A percentile compares a stretch with the other conserved stretches of the same genome.
phyloP scores from a whole-genome alignment of 2,888 invertebrate species.

The Hypomecis punctinalis region DNA sequence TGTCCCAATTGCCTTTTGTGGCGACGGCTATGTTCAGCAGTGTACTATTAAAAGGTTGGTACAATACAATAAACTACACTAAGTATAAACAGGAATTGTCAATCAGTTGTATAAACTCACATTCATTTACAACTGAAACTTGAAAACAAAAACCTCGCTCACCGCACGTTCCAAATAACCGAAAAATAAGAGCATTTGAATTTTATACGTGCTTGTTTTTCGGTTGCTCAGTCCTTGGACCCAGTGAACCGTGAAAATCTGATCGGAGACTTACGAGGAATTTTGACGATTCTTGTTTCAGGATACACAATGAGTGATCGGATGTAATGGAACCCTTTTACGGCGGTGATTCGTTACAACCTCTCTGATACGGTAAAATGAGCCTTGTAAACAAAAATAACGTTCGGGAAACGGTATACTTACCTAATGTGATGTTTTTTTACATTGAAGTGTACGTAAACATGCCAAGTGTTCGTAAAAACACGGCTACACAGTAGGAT shows the following conservation, averaged over 20 bases:
- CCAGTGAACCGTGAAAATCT: constrained; percentile 23
- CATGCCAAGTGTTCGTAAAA: constrained; percentile 9
- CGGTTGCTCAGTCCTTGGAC: constrained; percentile 9
- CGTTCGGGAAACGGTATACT: neutral
- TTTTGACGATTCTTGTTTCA: constrained; percentile 24
- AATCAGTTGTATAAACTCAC: neutral
- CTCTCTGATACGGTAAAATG: neutral
- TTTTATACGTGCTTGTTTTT: constrained; percentile 9
- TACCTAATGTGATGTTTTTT: constrained; percentile 5
- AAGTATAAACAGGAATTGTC: too few relatives aligned
- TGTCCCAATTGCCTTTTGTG: too few relatives aligned
- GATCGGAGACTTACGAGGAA: constrained; percentile 20
- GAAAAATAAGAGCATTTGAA: constrained; percentile 6
- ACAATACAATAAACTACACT: too few relatives aligned
- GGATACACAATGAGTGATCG: constrained; percentile 26
- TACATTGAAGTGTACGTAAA: constrained; percentile 10
- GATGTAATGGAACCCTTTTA: constrained; percentile 25
- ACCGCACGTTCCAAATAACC: neutral
- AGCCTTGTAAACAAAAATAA: constrained; percentile 8
- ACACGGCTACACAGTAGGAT: neutral
- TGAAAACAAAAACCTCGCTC: neutral
- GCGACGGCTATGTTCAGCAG: too few relatives aligned
- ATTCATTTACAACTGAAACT: neutral
- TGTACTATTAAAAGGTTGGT: too few relatives aligned
- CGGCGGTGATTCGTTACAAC: constrained; percentile 24